phyloP scores from a whole-genome alignment of 2,797 vertebrate genomes.

The Muscicapa comitata region DNA sequence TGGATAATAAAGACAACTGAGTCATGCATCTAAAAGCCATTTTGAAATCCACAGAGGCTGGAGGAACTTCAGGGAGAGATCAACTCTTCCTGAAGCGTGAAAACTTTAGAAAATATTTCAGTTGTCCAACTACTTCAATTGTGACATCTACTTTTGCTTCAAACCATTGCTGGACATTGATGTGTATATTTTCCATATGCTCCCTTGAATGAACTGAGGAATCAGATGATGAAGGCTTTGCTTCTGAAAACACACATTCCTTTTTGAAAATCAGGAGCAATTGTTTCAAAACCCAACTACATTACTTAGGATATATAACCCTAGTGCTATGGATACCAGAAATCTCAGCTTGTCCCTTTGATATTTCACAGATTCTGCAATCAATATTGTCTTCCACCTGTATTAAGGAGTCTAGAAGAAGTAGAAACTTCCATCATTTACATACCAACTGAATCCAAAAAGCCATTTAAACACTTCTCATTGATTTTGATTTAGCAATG shows the following conservation, averaged over 20 bases:
- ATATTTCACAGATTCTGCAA: neutral
- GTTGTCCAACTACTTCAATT: neutral
- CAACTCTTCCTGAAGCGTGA: neutral
- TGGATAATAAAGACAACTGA: neutral
- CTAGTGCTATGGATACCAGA: neutral
- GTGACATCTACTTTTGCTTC: neutral
- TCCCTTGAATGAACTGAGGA: neutral
- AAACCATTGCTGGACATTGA: neutral
- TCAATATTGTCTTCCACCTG: neutral
- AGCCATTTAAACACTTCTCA: neutral
- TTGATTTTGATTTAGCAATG: neutral
- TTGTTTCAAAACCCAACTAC: neutral
- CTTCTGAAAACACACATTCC: neutral
- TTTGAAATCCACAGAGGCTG: neutral
- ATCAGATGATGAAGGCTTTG: neutral
- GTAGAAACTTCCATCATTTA: neutral
- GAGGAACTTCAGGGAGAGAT: neutral
- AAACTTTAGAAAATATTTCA: neutral
- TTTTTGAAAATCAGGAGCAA: neutral
- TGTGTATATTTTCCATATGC: neutral
- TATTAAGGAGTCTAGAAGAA: neutral
- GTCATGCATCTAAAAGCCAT: neutral
- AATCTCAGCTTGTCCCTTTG: neutral
- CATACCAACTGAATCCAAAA: neutral
- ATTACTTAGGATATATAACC: neutral